Base-by-base conservation (phyloP, 2,797 vertebrate genomes). In the Hydrolagus colliei region DNA sequence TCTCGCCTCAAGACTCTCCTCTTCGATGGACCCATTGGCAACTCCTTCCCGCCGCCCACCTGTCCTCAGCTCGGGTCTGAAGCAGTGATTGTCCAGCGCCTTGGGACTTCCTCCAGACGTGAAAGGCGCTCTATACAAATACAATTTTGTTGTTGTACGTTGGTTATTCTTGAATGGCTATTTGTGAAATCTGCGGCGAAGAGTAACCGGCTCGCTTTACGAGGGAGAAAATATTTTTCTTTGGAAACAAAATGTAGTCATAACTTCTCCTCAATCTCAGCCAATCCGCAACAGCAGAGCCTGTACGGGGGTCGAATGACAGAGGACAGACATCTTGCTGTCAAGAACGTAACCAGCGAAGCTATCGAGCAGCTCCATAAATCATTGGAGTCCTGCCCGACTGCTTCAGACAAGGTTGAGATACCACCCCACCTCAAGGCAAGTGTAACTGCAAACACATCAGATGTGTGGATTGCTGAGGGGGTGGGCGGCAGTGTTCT, bases 371-470 rank as follows among this genome's bases (percentile, higher is more conserved):
- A 96, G 88, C 94, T 99, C 41, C 96, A 98, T 88, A 92, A 90
- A 85, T 97, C 96, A 5, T 90, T 98, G 86, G 95, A 97, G 90
- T 95, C 96, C 10, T 93, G 97, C 88, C 97, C 98, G 0, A 88
- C 89, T 0, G 86, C 95, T 0, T 91, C 95, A 0, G 87, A 88
- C 0, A 91, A 93, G 86, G 91, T 86, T n/a, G 89, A 94, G 59
- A 97, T 99, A 87, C 97, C 97, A 0, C 90, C 89, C 27, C 96
- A 95, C 86, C 86, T 99, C 90, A 97, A 95, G 95, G 98, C 96
- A 63, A 0, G 86, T 32, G 62, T 63, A 86, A 14, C 32, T 63
- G 32, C 1, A 27, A 27, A 67, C 9, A 52, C 72, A 11, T 4
- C 41, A 52, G 41, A 52, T 3, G 2, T 52, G 2, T 52, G 41